Conservation (phyloP, 1,140 invertebrate species). For the Dryas iulia region DNA sequence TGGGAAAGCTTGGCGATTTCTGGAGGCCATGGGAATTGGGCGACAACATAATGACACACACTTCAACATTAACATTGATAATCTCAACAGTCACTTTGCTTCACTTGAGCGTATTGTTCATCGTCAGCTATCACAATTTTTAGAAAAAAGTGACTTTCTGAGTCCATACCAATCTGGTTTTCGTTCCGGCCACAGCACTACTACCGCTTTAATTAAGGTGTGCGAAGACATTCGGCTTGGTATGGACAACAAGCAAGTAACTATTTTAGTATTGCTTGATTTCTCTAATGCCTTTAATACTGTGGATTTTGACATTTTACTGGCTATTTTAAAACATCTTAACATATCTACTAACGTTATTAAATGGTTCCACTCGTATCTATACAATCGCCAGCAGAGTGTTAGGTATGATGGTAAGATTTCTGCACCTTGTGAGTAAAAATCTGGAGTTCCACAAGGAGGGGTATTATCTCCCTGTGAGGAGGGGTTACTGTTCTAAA, state of each 20-base stretch:
- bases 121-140: background rate
- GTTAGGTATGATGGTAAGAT: background rate
- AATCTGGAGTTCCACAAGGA: background rate
- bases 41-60: too few species aligned
- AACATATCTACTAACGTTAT: background rate
- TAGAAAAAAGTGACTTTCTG: background rate
- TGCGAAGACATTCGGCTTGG: background rate
- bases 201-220: background rate
- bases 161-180: background rate
- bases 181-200: constrained; percentile 3
- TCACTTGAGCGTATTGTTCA: background rate
- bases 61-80: too few species aligned
- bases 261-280: background rate
- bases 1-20: too few species aligned
- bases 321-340: background rate
- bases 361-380: background rate
- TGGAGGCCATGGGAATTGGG: too few species aligned
- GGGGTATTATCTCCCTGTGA: background rate
- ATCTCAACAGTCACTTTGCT: too few species aligned
- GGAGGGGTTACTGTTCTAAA: background rate
- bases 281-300: constrained; percentile 13
- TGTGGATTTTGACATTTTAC: background rate
- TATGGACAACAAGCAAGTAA: constrained; percentile 5
- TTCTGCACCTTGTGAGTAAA: background rate
- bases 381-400: background rate